Conservation (phyloP, 2,113 vertebrate genomes). For the Apus apus region DNA sequence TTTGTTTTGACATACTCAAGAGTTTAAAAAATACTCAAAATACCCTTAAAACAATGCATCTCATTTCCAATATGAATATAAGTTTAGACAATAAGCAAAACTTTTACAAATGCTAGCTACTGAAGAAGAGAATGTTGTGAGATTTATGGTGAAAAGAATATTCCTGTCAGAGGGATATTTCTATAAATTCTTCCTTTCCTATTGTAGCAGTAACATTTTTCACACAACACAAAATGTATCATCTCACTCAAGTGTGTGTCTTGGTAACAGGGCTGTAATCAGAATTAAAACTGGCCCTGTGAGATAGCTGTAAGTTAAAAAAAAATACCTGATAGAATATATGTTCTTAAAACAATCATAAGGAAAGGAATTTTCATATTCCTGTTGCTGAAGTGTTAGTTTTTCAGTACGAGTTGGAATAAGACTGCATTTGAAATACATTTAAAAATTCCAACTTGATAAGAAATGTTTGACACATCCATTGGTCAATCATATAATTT, state of each 20-base stretch:
- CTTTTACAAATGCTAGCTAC: neutral
- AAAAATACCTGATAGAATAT: neutral
- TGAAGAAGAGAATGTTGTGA: neutral
- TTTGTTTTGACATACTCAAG: neutral
- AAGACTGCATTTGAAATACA: accelerated
- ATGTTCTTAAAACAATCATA: neutral
- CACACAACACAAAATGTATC: neutral
- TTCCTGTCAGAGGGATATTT: neutral
- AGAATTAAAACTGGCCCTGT: neutral
- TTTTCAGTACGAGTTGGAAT: neutral
- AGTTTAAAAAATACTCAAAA: neutral
- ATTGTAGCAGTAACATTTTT: neutral
- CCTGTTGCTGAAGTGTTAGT: neutral
- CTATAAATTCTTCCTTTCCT: neutral
- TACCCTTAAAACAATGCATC: neutral
- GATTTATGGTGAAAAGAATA: neutral
- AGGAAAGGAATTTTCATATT: neutral
- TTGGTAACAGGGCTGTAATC: neutral
- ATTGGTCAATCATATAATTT: neutral
- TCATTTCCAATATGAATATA: neutral
- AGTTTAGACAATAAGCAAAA: neutral
- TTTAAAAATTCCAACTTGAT: neutral
- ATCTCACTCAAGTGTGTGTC: neutral
- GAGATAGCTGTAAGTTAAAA: neutral
- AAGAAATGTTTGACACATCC: neutral